Evolutionary conservation across 1,140 invertebrate species (phyloP).

Genomic region (Saccostrea cuccullata): DNA sequence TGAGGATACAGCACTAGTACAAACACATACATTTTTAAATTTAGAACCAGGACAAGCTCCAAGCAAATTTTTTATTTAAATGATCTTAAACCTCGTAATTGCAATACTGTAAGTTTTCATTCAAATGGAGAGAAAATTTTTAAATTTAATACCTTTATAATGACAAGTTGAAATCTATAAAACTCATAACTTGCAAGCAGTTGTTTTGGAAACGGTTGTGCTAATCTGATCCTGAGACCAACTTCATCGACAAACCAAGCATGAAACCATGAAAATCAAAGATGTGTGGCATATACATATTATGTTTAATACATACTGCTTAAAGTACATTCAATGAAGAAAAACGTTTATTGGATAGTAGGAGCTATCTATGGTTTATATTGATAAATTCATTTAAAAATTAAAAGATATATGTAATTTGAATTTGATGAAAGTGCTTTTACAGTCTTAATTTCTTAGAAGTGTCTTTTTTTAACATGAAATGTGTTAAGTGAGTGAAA

Average conservation of each 20-base stretch:
- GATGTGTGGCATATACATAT: background rate
- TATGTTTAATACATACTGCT: background rate
- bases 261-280: slow-evolving; percentile 29
- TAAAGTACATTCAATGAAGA: background rate
- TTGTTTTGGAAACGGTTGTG: slow-evolving; percentile 2
- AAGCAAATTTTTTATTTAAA: background rate
- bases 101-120: background rate
- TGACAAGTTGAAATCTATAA: background rate
- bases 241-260: slow-evolving; percentile 7
- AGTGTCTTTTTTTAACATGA: background rate
- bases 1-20: slow-evolving; percentile 8
- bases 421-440: background rate
- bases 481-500: background rate
- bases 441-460: background rate
- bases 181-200: background rate
- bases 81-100: background rate
- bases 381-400: background rate
- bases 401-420: background rate
- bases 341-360: background rate
- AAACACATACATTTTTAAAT: background rate
- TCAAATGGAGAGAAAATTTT: background rate
- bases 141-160: background rate
- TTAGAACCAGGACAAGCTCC: background rate
- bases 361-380: background rate
- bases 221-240: background rate